These are phyloP conservation scores for Macrocentrus cingulum DNA, from an alignment of 1,140 invertebrate species.

Conservation along the genomic window DNA sequence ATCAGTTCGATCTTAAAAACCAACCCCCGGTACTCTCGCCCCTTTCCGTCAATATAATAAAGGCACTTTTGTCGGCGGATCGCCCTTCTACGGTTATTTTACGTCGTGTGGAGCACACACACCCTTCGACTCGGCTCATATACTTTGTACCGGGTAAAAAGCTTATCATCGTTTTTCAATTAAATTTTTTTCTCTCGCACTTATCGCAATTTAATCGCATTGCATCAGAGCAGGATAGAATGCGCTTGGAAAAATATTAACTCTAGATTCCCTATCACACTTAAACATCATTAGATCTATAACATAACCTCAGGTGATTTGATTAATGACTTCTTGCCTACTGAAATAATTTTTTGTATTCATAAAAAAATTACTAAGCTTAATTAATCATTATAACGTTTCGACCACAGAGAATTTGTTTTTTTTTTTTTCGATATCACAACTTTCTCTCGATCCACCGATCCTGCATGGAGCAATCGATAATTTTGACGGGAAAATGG, in stretches of 20 bases:
- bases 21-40: conserved; percentile 12
- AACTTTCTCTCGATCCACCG: background rate
- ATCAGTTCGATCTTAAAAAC: conserved; percentile 27
- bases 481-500: background rate
- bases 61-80: conserved; percentile 10
- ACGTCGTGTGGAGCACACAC: background rate
- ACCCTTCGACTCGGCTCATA: background rate
- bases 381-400: no score
- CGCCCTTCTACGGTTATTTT: conserved; percentile 6
- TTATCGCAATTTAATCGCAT: background rate
- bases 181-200: conserved; percentile 11
- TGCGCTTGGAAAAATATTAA: no score
- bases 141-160: conserved; percentile 20
- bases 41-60: background rate
- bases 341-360: no score
- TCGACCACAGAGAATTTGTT: no score
- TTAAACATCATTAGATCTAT: background rate
- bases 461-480: conserved; percentile 2
- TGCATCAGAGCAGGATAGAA: background rate
- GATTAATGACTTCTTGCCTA: no score
- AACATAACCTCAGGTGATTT: no score
- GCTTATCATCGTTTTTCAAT: conserved; percentile 24
- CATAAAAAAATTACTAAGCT: no score
- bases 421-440: background rate
- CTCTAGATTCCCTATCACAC: no score